phyloP scores from a whole-genome alignment of 2,797 vertebrate species.

The Acanthis flammea region DNA sequence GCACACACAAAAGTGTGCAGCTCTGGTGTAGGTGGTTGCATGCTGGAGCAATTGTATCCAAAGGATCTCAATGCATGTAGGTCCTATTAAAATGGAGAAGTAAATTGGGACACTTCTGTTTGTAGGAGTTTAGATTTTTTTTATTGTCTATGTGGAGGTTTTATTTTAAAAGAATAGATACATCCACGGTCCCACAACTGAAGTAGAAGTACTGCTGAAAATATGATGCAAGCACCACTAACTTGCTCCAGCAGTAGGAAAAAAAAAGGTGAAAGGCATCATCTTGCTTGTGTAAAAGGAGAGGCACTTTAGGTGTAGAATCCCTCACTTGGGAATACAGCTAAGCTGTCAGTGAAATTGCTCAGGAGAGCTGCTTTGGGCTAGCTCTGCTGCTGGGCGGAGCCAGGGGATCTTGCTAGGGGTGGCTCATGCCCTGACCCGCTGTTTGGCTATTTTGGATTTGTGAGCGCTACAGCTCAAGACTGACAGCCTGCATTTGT shows the following conservation, averaged over 20 bases:
- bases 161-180: not conserved
- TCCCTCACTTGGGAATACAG: not conserved
- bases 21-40: not conserved
- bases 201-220: not conserved
- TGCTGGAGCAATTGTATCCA: not conserved
- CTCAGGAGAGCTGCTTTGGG: not conserved
- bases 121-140: not conserved
- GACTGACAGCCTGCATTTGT: not conserved
- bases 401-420: not conserved
- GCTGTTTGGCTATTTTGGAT: not conserved
- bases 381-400: not conserved
- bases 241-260: not conserved
- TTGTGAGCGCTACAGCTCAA: not conserved
- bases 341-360: not conserved
- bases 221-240: not conserved
- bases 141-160: not conserved
- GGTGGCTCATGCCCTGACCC: not conserved
- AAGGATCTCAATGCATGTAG: not conserved
- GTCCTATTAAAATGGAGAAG: not conserved
- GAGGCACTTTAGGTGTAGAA: not conserved
- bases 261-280: not conserved
- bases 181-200: not conserved
- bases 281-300: not conserved
- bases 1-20: accelerated
- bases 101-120: not conserved